Conservation (phyloP, 2,888 invertebrate species). For the Odontomyia ornata region DNA sequence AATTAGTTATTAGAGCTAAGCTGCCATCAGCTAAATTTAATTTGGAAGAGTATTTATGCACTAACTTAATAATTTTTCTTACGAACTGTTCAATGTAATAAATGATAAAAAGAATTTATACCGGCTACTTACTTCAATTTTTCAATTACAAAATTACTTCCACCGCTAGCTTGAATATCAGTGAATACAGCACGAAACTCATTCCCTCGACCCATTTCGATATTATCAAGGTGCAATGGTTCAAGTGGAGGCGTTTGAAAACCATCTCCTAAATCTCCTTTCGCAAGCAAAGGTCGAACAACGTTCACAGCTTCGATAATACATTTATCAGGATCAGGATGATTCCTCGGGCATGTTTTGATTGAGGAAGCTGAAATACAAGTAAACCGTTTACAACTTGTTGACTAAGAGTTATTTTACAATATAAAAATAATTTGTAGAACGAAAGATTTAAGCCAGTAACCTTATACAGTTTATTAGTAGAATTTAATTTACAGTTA, state of each 20-base stretch:
- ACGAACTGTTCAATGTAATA: no score
- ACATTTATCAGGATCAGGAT: slow-evolving; percentile 60
- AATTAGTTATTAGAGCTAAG: no score
- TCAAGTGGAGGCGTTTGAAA: slow-evolving; percentile 60
- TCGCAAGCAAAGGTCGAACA: slow-evolving; percentile 58
- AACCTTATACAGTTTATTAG: background rate
- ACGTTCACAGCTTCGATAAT: slow-evolving; percentile 60
- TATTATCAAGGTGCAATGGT: slow-evolving; percentile 60
- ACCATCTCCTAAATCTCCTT: slow-evolving; percentile 63
- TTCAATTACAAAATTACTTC: slow-evolving; percentile 63
- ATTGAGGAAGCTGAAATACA: slow-evolving; percentile 58
- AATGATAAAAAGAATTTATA: no score
- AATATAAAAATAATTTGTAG: background rate
- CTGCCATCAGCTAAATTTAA: no score
- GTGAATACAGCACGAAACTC: slow-evolving; percentile 62
- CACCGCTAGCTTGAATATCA: slow-evolving; percentile 60
- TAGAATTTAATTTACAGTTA: no score
- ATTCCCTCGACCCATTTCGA: slow-evolving; percentile 59
- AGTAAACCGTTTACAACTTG: no score
- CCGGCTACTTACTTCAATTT: slow-evolving; percentile 57
- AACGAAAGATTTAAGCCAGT: slow-evolving; percentile 38
- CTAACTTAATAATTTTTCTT: no score
- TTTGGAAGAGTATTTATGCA: no score
- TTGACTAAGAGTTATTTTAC: background rate
- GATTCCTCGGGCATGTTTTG: slow-evolving; percentile 60